A percentile compares a stretch with the other conserved stretches of the same genome.
phyloP scores from a whole-genome alignment of 2,888 invertebrate genomes.

The Cataglyphis rosenhaueri region DNA sequence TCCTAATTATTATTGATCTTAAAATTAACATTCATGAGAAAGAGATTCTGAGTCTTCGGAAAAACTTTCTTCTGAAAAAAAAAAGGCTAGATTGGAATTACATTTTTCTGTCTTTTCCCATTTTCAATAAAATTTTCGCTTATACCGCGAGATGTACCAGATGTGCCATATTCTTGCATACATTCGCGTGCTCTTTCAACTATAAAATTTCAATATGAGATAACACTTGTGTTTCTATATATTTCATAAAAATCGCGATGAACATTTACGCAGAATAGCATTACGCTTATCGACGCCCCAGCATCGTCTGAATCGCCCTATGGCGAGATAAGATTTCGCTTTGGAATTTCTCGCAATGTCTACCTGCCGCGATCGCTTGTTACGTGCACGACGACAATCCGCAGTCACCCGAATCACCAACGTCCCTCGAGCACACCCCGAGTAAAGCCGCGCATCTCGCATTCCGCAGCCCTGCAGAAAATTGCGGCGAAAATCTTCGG shows the following conservation, averaged over 20 bases:
- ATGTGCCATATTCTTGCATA: neutral
- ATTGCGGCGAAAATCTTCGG: conserved; percentile 28
- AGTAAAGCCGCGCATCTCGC: conserved; percentile 6
- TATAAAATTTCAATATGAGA: neutral
- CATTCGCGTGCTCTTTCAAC: neutral
- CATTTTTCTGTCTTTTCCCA: neutral
- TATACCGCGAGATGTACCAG: neutral
- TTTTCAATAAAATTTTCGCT: neutral
- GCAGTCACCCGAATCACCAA: neutral
- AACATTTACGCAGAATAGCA: neutral
- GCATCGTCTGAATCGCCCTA: conserved; percentile 11
- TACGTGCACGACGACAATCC: conserved; percentile 25
- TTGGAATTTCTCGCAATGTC: conserved; percentile 30
- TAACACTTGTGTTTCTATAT: neutral
- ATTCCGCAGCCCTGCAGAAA: conserved; percentile 37
- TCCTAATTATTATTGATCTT: neutral
- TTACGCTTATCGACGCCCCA: neutral
- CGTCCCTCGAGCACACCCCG: neutral
- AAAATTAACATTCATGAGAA: neutral
- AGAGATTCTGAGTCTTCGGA: neutral
- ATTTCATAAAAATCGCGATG: conserved; percentile 2
- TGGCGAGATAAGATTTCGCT: conserved; percentile 11
- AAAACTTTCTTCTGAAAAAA: neutral
- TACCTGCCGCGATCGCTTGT: conserved; percentile 28
- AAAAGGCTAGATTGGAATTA: neutral